Evolutionary conservation across 2,888 invertebrate genomes (phyloP).

Genomic region (Dolichomitus sp.): DNA sequence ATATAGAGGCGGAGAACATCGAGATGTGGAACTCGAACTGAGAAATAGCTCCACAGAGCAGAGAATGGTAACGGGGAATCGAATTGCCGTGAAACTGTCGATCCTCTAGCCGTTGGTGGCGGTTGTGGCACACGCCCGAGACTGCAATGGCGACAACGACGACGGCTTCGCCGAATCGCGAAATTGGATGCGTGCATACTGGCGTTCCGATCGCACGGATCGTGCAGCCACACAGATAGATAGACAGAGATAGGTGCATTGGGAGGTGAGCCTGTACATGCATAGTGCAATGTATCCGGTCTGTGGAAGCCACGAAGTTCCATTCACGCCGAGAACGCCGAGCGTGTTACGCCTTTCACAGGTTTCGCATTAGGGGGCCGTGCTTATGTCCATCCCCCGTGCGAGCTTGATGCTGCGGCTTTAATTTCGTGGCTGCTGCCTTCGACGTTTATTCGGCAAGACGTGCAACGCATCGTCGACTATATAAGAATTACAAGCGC

Average conservation of each 20-base stretch:
- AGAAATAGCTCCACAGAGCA: constrained; percentile 16
- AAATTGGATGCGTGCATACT: constrained; percentile 64
- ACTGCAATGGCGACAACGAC: constrained; percentile 55
- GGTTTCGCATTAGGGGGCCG: constrained; percentile 56
- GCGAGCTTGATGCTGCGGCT: constrained; percentile 20
- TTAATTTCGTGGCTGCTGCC: constrained; percentile 19
- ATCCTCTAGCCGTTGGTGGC: constrained; percentile 52
- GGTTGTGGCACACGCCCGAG: constrained; percentile 52
- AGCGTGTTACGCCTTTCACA: constrained; percentile 59
- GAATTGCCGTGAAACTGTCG: constrained; percentile 69
- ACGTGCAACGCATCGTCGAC: background rate
- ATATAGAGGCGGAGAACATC: background rate
- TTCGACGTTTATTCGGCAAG: constrained; percentile 35
- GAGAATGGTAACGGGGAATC: constrained; percentile 64
- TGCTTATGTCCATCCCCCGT: constrained; percentile 13
- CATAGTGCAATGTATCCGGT: constrained; percentile 11
- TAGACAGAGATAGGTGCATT: background rate
- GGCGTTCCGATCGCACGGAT: constrained; percentile 58
- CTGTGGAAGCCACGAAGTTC: constrained; percentile 61
- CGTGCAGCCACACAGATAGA: constrained; percentile 21
- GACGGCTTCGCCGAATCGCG: constrained; percentile 66
- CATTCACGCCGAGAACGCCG: constrained; percentile 49
- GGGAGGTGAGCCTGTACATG: background rate
- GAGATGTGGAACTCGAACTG: constrained; percentile 14
- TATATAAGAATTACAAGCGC: background rate